A percentile compares a stretch with the other conserved stretches of the same genome.
Evolutionary conservation across 2,888 invertebrate genomes (phyloP).

Genomic region (Hanleya hanleyi): DNA sequence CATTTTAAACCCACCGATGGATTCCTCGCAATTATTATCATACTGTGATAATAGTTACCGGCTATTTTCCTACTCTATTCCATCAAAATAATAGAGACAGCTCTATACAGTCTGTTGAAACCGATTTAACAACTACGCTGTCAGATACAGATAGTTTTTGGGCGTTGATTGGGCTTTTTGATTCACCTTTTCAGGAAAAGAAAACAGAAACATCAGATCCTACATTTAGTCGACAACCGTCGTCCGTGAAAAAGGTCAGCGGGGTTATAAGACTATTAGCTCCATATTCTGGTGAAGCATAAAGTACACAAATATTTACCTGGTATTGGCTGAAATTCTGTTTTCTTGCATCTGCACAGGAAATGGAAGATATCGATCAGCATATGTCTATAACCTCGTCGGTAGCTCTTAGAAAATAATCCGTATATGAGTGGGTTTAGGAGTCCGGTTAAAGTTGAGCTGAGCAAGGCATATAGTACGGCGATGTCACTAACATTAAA

Average conservation of each 20-base stretch:
- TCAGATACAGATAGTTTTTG: not conserved
- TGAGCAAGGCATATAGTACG: conserved; percentile 59
- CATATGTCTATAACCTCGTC: conserved; percentile 51
- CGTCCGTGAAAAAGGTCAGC: not conserved
- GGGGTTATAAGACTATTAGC: not conserved
- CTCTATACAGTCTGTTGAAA: no score
- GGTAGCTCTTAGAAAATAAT: conserved; percentile 52
- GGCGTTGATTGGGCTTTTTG: not conserved
- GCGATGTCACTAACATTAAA: conserved; percentile 50
- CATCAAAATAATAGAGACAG: no score
- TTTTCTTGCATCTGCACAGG: conserved; percentile 24
- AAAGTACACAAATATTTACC: no score
- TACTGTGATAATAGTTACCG: no score
- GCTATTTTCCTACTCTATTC: no score
- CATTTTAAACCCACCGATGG: no score
- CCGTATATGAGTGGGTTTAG: conserved; percentile 63
- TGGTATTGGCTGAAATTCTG: conserved; percentile 16
- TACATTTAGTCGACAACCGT: no score
- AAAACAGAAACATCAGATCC: no score
- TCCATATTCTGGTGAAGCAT: no score
- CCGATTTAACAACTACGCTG: no score
- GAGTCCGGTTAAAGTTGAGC: conserved; percentile 62
- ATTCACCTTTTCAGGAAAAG: not conserved
- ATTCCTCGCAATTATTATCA: no score
- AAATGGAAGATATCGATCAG: conserved; percentile 11